Evolutionary conservation across 1,140 invertebrate genomes (phyloP).

Genomic region (Formica selysi): DNA sequence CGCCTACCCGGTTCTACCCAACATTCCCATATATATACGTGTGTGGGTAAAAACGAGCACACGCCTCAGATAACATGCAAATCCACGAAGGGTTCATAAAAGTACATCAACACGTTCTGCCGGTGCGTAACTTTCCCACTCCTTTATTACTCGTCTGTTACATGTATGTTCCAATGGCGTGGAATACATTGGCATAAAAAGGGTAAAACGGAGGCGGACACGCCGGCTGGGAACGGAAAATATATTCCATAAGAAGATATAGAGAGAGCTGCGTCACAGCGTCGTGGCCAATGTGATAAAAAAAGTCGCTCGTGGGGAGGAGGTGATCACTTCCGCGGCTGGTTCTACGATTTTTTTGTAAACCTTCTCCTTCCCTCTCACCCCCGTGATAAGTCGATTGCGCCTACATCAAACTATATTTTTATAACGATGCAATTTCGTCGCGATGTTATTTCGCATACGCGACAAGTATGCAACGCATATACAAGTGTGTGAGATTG

Average conservation of each 20-base stretch:
- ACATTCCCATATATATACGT: neutral
- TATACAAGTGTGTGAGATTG: neutral
- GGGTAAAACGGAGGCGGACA: conserved; percentile 23
- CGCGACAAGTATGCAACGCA: neutral
- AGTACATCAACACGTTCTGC: conserved; percentile 11
- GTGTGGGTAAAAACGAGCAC: neutral
- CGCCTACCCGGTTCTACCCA: too few relatives aligned
- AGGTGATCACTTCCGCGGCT: conserved; percentile 33
- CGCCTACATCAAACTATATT: conserved; percentile 37
- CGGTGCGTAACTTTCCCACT: conserved; percentile 11
- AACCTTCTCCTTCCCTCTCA: neutral
- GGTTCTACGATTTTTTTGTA: conserved; percentile 10
- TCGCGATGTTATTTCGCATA: neutral
- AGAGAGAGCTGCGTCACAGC: conserved; percentile 9
- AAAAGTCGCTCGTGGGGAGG: conserved; percentile 1
- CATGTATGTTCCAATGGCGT: conserved; percentile 29
- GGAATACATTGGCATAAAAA: conserved; percentile 37
- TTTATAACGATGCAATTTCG: conserved; percentile 41
- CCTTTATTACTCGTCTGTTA: conserved; percentile 36
- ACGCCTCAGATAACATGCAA: conserved; percentile 22
- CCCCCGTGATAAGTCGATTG: neutral
- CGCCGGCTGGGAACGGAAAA: conserved; percentile 42
- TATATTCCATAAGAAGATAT: conserved; percentile 25
- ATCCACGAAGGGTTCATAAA: conserved; percentile 29
- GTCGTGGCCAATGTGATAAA: conserved; percentile 21